Evolutionary conservation across 2,113 vertebrate species (phyloP).

Genomic region (Oryctolagus cuniculus): mOryCun1.1 NC_091434.1:32777501-32778000

Average conservation of each 20-base stretch:
- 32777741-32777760: slow-evolving; percentile 77
- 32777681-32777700: slow-evolving; percentile 65
- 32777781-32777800: neutral
- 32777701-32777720: slow-evolving; percentile 70
- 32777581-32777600: slow-evolving; percentile 50
- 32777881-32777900: neutral
- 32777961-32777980: neutral
- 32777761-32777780: slow-evolving; percentile 57
- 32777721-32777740: slow-evolving; percentile 75
- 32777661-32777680: slow-evolving; percentile 63
- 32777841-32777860: slow-evolving; percentile 58
- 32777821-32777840: slow-evolving; percentile 12
- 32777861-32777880: neutral
- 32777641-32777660: slow-evolving; percentile 55
- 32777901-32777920: neutral
- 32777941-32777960: neutral
- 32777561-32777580: slow-evolving; percentile 50
- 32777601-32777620: slow-evolving; percentile 47
- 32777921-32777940: neutral
- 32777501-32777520: slow-evolving; percentile 34
- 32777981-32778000: neutral
- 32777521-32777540: slow-evolving; percentile 39
- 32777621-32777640: slow-evolving; percentile 62
- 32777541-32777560: neutral
- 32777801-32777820: slow-evolving; percentile 41